Conservation (phyloP, 1,140 invertebrate genomes). For the Gerris buenoi region DNA sequence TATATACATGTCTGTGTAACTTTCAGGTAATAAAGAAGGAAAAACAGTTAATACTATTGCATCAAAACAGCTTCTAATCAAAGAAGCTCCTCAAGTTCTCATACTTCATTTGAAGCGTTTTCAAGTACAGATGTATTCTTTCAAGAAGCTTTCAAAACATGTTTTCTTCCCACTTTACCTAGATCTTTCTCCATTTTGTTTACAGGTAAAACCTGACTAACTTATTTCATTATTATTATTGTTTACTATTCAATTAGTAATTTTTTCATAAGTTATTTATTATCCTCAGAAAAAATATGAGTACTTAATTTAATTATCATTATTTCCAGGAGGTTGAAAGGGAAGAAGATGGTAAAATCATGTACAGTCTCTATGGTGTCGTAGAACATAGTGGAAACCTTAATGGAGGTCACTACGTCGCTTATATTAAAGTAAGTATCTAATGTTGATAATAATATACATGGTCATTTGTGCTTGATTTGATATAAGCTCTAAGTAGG, state of each 20-base stretch:
- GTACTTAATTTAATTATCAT: too few relatives aligned
- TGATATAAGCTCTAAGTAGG: too few relatives aligned
- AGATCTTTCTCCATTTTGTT: constrained; percentile 79
- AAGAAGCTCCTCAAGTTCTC: constrained; percentile 75
- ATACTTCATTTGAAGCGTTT: constrained; percentile 90
- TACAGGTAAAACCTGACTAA: too few relatives aligned
- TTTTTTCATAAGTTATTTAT: constrained; percentile 12
- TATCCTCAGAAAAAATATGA: constrained; percentile 1
- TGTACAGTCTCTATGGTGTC: constrained; percentile 86
- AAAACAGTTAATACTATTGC: constrained; percentile 77
- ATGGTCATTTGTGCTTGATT: background rate
- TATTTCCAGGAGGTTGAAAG: background rate
- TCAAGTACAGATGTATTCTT: constrained; percentile 44
- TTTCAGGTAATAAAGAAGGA: constrained; percentile 35
- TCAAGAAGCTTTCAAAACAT: constrained; percentile 65
- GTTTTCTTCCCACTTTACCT: constrained; percentile 77
- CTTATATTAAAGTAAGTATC: constrained; percentile 63
- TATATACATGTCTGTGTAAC: too few relatives aligned
- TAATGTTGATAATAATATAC: background rate
- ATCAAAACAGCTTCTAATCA: constrained; percentile 80
- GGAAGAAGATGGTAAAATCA: constrained; percentile 26
- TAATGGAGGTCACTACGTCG: constrained; percentile 88
- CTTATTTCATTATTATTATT: background rate
- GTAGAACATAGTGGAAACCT: constrained; percentile 86
- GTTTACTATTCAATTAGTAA: background rate